phyloP scores from a whole-genome alignment of 1,140 invertebrate genomes.

The Heliconius hewitsoni region DNA sequence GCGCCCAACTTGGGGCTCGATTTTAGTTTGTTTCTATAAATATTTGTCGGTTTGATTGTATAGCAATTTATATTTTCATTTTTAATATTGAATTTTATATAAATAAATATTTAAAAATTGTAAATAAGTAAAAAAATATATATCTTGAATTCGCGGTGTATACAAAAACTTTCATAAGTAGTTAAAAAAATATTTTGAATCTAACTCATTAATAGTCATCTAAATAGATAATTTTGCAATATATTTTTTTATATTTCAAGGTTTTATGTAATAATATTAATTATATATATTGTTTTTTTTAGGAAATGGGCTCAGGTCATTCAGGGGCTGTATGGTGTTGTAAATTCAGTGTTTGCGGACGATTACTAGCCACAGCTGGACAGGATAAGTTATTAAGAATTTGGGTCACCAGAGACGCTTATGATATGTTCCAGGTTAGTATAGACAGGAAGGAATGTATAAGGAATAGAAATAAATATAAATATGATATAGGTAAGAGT shows the following conservation, averaged over 20 bases:
- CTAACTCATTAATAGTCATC: too few species aligned
- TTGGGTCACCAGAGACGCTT: constrained; percentile 95
- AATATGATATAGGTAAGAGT: too few species aligned
- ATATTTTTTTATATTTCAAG: not conserved
- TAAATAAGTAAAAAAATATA: too few species aligned
- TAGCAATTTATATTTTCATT: too few species aligned
- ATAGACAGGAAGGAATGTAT: not conserved
- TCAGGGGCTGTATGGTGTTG: constrained; percentile 98
- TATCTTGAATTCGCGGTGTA: too few species aligned
- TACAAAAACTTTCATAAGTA: too few species aligned
- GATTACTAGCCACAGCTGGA: constrained; percentile 96
- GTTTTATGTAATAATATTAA: not conserved
- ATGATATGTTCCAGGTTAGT: constrained; percentile 90
- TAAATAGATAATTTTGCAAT: not conserved
- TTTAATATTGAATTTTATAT: too few species aligned
- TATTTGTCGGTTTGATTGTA: too few species aligned
- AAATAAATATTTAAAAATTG: too few species aligned
- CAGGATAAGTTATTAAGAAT: constrained; percentile 96
- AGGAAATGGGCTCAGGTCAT: constrained; percentile 92
- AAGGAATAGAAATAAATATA: too few species aligned
- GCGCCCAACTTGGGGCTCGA: not conserved
- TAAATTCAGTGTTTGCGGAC: constrained; percentile 98
- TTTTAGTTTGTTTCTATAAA: not conserved
- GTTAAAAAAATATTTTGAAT: too few species aligned
- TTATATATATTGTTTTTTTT: not conserved